Percentiles rank a stretch among this genome's conserved stretches.
phyloP scores from a whole-genome alignment of 53 echinoderm and acorn worm species.

The Holothuria scabra region DNA sequence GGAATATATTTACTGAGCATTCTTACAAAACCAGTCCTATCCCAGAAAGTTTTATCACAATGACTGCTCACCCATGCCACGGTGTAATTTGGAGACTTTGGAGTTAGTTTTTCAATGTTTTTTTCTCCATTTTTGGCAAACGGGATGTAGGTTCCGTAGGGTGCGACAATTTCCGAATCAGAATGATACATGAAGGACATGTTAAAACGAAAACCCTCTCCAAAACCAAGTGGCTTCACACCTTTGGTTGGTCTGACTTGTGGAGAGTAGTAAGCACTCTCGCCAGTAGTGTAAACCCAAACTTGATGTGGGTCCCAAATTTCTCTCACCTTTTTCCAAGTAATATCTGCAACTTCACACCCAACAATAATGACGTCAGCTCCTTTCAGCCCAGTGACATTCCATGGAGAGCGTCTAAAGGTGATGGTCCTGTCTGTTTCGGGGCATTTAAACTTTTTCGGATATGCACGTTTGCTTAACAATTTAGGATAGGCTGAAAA shows the following conservation, averaged over 20 bases:
- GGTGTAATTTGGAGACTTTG: background rate
- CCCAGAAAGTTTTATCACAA: background rate
- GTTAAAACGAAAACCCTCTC: background rate
- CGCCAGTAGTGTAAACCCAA: constrained; percentile 6
- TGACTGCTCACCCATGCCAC: constrained; percentile 27
- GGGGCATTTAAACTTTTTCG: too few species aligned
- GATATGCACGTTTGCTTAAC: too few species aligned
- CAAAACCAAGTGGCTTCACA: background rate
- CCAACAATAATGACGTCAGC: constrained; percentile 12
- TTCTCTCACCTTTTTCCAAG: background rate
- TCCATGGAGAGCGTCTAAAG: too few species aligned
- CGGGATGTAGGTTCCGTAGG: constrained; percentile 5
- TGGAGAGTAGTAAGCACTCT: background rate
- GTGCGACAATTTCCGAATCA: background rate
- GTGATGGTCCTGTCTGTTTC: too few species aligned
- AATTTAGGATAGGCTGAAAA: too few species aligned
- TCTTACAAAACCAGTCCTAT: background rate
- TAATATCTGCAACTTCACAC: background rate
- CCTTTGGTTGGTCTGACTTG: background rate
- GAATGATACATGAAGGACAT: constrained; percentile 37
- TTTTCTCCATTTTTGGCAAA: background rate
- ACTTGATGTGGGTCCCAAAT: background rate
- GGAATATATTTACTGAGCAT: background rate
- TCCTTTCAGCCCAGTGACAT: background rate
- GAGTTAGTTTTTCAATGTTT: background rate